phyloP scores from a whole-genome alignment of 1,140 invertebrate genomes.

The Drosophila ironensis region DNA sequence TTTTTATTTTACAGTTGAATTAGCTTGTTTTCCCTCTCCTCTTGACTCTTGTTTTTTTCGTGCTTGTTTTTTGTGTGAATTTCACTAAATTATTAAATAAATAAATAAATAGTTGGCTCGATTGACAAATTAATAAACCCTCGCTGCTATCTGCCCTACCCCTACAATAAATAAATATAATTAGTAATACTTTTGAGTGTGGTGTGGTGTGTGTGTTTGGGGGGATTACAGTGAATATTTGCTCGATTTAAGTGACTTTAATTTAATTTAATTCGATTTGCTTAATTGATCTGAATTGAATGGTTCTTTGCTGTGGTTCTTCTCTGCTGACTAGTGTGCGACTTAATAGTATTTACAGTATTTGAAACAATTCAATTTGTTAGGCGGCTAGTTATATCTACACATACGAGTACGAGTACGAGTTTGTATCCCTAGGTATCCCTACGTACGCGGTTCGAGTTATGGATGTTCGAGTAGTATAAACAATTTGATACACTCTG shows the following conservation, averaged over 20 bases:
- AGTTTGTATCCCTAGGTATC: slow-evolving; percentile 6
- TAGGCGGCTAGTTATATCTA: slow-evolving; percentile 47
- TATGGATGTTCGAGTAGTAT: slow-evolving; percentile 46
- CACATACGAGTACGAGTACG: not conserved
- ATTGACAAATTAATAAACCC: slow-evolving; percentile 50
- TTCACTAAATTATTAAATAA: slow-evolving; percentile 60
- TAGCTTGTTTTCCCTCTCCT: slow-evolving; percentile 24
- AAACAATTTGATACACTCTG: slow-evolving; percentile 43
- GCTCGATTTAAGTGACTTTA: slow-evolving; percentile 55
- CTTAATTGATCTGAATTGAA: slow-evolving; percentile 57
- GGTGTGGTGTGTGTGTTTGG: slow-evolving; percentile 5
- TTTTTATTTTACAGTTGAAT: slow-evolving; percentile 36
- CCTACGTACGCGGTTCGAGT: slow-evolving; percentile 19
- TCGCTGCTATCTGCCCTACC: no score
- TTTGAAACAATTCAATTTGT: slow-evolving; percentile 74
- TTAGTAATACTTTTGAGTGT: slow-evolving; percentile 57
- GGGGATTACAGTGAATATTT: slow-evolving; percentile 40
- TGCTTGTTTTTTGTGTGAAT: slow-evolving; percentile 47
- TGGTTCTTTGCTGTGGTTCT: slow-evolving; percentile 61
- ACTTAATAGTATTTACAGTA: slow-evolving; percentile 79
- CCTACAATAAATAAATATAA: slow-evolving; percentile 65
- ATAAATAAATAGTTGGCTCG: slow-evolving; percentile 51
- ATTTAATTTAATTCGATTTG: slow-evolving; percentile 50
- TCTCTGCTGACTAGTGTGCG: slow-evolving; percentile 61
- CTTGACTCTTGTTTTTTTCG: slow-evolving; percentile 31